phyloP scores from a whole-genome alignment of 64 coral and sea anemone genomes.

The Cladopsammia gracilis region DNA sequence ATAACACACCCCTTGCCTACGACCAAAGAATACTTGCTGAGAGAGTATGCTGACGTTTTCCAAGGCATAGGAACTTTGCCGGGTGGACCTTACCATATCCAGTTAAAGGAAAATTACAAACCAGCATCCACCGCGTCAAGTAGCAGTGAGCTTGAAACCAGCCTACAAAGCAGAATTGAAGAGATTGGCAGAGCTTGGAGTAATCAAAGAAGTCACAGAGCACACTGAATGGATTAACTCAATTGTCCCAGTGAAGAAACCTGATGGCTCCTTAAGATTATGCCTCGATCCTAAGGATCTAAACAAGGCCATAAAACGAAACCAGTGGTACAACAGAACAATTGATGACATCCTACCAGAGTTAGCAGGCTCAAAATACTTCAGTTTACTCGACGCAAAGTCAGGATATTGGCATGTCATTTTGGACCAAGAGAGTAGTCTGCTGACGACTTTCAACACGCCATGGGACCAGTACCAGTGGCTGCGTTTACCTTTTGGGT shows the following conservation, averaged over 20 bases:
- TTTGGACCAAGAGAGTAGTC: background rate
- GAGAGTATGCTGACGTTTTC: conserved; percentile 47
- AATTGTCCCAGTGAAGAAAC: conserved; percentile 36
- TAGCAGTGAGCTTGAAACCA: conserved; percentile 50
- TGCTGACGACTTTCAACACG: conserved; percentile 19
- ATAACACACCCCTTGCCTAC: conserved; percentile 35
- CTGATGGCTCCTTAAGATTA: conserved; percentile 5
- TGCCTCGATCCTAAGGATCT: conserved; percentile 44
- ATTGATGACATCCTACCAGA: conserved; percentile 1
- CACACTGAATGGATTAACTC: conserved; percentile 21
- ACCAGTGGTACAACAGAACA: conserved; percentile 11
- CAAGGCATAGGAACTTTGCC: conserved; percentile 58
- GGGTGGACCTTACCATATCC: conserved; percentile 50
- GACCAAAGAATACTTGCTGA: conserved; percentile 54
- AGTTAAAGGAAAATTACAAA: conserved; percentile 38
- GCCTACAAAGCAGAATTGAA: conserved; percentile 31
- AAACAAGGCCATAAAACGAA: conserved; percentile 6
- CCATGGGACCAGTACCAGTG: background rate
- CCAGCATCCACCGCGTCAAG: conserved; percentile 38
- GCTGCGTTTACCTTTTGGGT: conserved; percentile 5
- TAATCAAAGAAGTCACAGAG: conserved; percentile 24
- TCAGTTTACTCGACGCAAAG: conserved; percentile 4
- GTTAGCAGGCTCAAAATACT: background rate
- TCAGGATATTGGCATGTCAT: background rate
- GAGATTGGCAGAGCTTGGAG: background rate